These are phyloP conservation scores for Chorisops tibialis DNA, from an alignment of 2,888 invertebrate species.

Conservation along the genomic window DNA sequence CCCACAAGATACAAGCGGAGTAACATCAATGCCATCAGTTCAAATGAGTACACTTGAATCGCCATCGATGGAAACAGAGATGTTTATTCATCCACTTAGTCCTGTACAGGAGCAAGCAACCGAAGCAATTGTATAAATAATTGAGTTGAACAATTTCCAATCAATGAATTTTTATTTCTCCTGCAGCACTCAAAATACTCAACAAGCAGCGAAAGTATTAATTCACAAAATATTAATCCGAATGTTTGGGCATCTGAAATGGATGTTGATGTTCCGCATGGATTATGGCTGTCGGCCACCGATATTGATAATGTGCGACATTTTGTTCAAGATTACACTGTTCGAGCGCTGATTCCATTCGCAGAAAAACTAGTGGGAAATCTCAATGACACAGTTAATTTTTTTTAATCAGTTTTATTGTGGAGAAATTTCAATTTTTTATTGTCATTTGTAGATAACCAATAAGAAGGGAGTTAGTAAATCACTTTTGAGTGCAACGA, in stretches of 20 bases:
- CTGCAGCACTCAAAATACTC: constrained; percentile 51
- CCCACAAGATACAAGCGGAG: constrained; percentile 56
- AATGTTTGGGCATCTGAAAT: constrained; percentile 60
- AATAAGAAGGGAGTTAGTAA: constrained; percentile 90
- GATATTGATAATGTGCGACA: constrained; percentile 83
- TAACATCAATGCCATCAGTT: constrained; percentile 49
- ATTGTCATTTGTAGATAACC: constrained; percentile 58
- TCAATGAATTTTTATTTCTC: neutral
- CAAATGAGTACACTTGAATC: constrained; percentile 42
- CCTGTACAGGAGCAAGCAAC: constrained; percentile 63
- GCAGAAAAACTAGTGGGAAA: constrained; percentile 83
- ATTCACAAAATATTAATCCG: constrained; percentile 53
- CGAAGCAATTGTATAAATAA: constrained; percentile 53
- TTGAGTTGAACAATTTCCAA: no score
- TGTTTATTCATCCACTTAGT: constrained; percentile 71
- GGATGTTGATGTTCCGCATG: constrained; percentile 60
- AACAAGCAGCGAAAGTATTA: constrained; percentile 60
- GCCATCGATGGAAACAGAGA: constrained; percentile 41
- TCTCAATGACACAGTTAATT: constrained; percentile 69
- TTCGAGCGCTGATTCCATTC: constrained; percentile 83
- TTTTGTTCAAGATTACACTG: constrained; percentile 83
- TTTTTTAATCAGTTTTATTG: no score
- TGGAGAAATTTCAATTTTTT: neutral
- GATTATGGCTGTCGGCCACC: constrained; percentile 70
- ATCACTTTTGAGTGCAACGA: constrained; percentile 89